Evolutionary conservation across 2,888 invertebrate genomes (phyloP), one percentile per base, ranked within the genome.

Genomic region (Crocallis elinguaria): DNA sequence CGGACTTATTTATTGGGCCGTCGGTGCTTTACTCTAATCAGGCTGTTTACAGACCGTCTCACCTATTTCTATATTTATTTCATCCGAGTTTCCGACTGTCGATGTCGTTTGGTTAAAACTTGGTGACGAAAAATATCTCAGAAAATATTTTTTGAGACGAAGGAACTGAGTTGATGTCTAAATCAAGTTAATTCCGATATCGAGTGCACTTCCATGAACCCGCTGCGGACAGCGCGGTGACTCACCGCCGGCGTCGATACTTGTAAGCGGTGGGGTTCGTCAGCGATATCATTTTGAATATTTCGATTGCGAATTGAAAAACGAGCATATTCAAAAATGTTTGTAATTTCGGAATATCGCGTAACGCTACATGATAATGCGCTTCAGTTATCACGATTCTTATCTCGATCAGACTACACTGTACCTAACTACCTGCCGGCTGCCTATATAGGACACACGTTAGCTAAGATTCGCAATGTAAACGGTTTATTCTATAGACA

Each of bases 181-280:
- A 48, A 42, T 51, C 14, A 19, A 43, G 29, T 37, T 29, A 29
- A 41, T 29, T 39, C 19, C 16, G 38, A 43, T 57, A 59, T 50
- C 48, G 60, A 62, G 64, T 67, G 71, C 58, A 71, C 57, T 69
- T 67, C 66, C 62, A 62, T 66, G 69, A 73, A 70, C 66, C 58
- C 61, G 41, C 16, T 57, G 55, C 36, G 32, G 14, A n/a, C n/a
- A n/a, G n/a, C n/a, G n/a, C n/a, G n/a, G 25, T 46, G 53, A 60
- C 35, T 57, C 38, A 54, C 27, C 43, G 42, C 52, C 23, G 42
- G 16, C 21, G 33, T 30, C 46, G 32, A 46, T 36, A 14, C 17
- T n/a, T 25, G 21, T 17, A 23, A 38, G 17, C 32, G 25, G 32
- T 39, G 17, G 30, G 16, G 46, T 29, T 33, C 12, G 27, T 25